Base-by-base conservation (phyloP, 92 coral and sea anemone genomes). In the Palythoa caribaeorum region DNA sequence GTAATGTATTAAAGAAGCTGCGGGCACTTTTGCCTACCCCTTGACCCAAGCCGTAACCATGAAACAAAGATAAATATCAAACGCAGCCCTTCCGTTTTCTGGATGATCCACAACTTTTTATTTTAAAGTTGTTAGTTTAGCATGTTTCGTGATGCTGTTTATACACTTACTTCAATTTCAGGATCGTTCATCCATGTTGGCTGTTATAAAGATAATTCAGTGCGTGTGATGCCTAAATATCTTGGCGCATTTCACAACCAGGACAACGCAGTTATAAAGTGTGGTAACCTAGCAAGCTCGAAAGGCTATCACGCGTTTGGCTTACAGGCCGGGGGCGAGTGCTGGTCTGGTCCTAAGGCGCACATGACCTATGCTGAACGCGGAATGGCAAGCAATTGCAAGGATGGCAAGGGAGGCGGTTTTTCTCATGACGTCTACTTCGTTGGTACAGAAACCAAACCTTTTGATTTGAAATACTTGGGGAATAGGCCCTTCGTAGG, bases 331-430 rank as follows among this genome's bases (percentile, higher is more conserved):
- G 86, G 86, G 3, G 91, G 76, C 1, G 91, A 88, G 17, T 88
- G 91, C 55, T 88, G 91, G 91, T 80, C 87, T 65, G 91, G 91
- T 6, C 83, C 91, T 16, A 83, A 38, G 9, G 91, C 91, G 59
- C 83, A 83, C 36, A 28, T 37, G 44, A 65, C 80, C 7, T 88
- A 71, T 65, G 69, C 52, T 20, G 74, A 63, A 57, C 83, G 59
- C 52, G 91, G 91, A 6, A 59, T 47, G 13, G 44, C 87, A 1
- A 5, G 59, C 6, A 77, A n/a, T n/a, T 88, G 91, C 57, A 80
- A 83, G 38, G 88, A 81, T 10, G 86, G 86, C 59, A 81, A 47
- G 8, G 86, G 86, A 6, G 76, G 76, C 2, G 40, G 75, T 9
- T 81, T 48, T 66, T 74, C 86, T 47, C 70, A 63, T 9, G 86